These are phyloP conservation scores for Holacanthella duospinosa DNA, from an alignment of 2,888 invertebrate species.

Conservation along the genomic window DNA sequence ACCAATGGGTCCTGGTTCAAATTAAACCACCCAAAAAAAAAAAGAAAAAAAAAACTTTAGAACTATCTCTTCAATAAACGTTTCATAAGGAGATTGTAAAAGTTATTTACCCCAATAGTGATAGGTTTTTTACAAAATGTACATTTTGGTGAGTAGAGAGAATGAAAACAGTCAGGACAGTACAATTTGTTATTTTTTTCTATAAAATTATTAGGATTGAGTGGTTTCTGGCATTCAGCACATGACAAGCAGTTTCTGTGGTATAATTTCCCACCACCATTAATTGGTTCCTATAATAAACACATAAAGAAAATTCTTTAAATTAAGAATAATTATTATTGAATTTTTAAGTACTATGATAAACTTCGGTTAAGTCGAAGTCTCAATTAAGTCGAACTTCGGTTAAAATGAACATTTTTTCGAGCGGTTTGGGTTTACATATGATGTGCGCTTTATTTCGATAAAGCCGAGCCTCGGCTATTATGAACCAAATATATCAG, in stretches of 20 bases:
- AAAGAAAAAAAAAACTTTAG: background rate
- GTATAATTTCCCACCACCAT: background rate
- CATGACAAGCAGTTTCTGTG: constrained; percentile 14
- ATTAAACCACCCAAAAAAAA: background rate
- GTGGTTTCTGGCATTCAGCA: constrained; percentile 28
- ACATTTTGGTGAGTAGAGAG: constrained; percentile 30
- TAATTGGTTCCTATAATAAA: constrained; percentile 2
- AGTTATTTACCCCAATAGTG: constrained; percentile 15
- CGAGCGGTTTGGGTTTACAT: too few relatives aligned
- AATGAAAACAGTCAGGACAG: constrained; percentile 33
- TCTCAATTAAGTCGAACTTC: too few relatives aligned
- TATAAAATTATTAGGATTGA: constrained; percentile 28
- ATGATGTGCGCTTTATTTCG: too few relatives aligned
- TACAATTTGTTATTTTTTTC: constrained; percentile 33
- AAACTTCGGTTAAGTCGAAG: too few relatives aligned
- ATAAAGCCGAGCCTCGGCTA: too few relatives aligned
- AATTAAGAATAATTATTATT: background rate
- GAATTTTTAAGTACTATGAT: background rate
- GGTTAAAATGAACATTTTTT: too few relatives aligned
- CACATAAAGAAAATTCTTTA: background rate
- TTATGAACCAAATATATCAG: too few relatives aligned
- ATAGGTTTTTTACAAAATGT: constrained; percentile 30
- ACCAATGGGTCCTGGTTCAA: background rate
- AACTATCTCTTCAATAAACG: background rate
- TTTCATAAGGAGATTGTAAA: background rate